phyloP scores from a whole-genome alignment of 2,113 vertebrate genomes.

The Rattus rattus region DNA sequence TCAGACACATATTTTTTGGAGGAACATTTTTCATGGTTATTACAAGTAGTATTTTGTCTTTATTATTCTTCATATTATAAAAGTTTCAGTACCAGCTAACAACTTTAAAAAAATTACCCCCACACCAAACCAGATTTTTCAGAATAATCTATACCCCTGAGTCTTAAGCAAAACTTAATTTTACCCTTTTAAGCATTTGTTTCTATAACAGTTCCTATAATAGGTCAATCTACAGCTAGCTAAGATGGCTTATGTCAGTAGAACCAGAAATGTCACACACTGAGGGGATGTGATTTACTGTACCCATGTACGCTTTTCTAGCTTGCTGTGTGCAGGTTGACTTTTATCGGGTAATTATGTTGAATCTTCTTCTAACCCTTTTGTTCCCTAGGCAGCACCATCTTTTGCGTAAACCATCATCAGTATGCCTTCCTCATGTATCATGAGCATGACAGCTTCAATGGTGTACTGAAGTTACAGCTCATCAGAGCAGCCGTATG shows the following conservation, averaged over 20 bases:
- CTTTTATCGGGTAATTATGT: conserved; percentile 76
- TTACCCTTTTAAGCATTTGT: conserved; percentile 23
- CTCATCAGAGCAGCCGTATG: conserved; percentile 74
- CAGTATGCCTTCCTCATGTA: conserved; percentile 78
- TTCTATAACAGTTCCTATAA: not conserved
- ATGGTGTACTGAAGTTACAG: conserved; percentile 77
- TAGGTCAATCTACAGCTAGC: not conserved
- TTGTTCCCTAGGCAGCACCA: conserved; percentile 76
- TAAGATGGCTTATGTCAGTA: conserved; percentile 22
- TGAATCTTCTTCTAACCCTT: conserved; percentile 74
- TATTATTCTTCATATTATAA: not conserved
- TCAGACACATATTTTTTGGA: not conserved
- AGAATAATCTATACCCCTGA: conserved; percentile 3
- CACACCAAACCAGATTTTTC: not conserved
- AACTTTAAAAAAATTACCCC: not conserved
- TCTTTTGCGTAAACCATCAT: conserved; percentile 72
- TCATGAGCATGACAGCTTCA: conserved; percentile 80
- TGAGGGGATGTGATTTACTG: conserved; percentile 53
- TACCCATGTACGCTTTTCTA: conserved; percentile 54
- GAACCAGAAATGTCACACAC: conserved; percentile 11
- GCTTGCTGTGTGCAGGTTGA: conserved; percentile 50
- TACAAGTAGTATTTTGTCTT: not conserved
- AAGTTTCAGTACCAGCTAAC: not conserved
- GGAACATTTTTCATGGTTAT: not conserved
- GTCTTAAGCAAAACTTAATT: conserved; percentile 40